These are phyloP conservation scores for Aratinga solstitialis DNA, from an alignment of 2,797 vertebrate genomes.

Conservation along the genomic window DNA sequence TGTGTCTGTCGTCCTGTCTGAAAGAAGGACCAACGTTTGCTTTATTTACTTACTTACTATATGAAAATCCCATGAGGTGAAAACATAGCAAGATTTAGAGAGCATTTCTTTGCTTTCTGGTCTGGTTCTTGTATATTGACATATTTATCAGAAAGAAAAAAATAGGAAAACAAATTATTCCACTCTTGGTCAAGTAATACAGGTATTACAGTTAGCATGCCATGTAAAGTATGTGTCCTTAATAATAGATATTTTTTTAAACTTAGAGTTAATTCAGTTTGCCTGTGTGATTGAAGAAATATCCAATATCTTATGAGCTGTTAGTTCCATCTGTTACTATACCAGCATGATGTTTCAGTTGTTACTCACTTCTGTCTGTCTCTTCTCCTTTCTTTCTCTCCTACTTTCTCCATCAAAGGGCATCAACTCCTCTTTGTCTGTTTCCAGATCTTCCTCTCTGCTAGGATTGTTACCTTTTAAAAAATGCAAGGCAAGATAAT, in stretches of 20 bases:
- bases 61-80: not conserved
- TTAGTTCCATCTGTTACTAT: conserved; percentile 25
- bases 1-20: not conserved
- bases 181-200: not conserved
- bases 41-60: not conserved
- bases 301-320: not conserved
- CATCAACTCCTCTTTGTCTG: conserved; percentile 5
- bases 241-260: not conserved
- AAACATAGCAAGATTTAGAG: not conserved
- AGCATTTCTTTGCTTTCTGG: not conserved
- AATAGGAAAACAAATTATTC: not conserved
- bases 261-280: conserved; percentile 17
- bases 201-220: not conserved
- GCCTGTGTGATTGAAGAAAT: not conserved
- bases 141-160: not conserved
- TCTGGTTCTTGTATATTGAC: not conserved
- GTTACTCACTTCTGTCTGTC: not conserved
- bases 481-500: conserved; percentile 61
- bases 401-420: not conserved
- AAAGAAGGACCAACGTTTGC: not conserved
- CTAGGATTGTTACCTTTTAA: conserved; percentile 48
- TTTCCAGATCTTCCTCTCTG: conserved; percentile 46
- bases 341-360: not conserved
- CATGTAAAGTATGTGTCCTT: not conserved
- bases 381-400: not conserved